Base-by-base conservation (phyloP, 2,113 vertebrate species). In the Arothron firmamentum region DNA sequence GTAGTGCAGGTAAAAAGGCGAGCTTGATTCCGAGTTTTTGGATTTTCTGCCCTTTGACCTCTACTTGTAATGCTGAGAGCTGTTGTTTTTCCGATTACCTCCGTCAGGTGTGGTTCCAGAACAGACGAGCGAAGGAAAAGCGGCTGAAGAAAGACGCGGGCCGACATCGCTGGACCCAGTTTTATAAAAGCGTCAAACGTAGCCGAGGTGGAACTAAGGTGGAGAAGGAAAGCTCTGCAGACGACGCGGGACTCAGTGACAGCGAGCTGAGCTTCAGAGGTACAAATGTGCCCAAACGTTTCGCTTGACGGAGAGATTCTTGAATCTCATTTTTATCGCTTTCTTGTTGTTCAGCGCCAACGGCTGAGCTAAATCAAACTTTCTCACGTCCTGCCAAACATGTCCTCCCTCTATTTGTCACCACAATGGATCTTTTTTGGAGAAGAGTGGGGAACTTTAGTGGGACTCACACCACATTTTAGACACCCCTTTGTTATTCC, bases 201-300 rank as follows among this genome's bases (percentile, higher is more conserved):
- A 95, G 78, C 85, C 90, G 96, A 1, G 94, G 92, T 1, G 87
- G 90, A 3, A 77, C 88, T 48, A 98, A 97, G 74, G 92, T 92
- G 56, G 96, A 96, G 85, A 98, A 98, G 80, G 97, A 98, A 83
- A 97, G 96, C 76, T 98, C 96, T 0, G 93, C 95, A 0, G 96
- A 98, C 61, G 96, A 98, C 51, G 95, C 93, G 21, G 97, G 96
- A 6, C 90, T 96, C 65, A 99, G 96, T n/a, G 96, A 99, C 91
- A 97, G 96, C 38, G 96, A 99, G 75, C 93, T 99, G 69, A 98
- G 96, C 88, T 97, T 97, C 90, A 92, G 96, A 87, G 97, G 97
- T 99, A 87, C 77, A 88, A 28, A 14, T n/a, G 6, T 34, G 31
- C n/a, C 21, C 34, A 49, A 13, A 14, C 59, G 20, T 34, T 59